These are phyloP conservation scores for Poeciliopsis turrubarensis DNA, from an alignment of 2,113 vertebrate species.

Conservation along the genomic window DNA sequence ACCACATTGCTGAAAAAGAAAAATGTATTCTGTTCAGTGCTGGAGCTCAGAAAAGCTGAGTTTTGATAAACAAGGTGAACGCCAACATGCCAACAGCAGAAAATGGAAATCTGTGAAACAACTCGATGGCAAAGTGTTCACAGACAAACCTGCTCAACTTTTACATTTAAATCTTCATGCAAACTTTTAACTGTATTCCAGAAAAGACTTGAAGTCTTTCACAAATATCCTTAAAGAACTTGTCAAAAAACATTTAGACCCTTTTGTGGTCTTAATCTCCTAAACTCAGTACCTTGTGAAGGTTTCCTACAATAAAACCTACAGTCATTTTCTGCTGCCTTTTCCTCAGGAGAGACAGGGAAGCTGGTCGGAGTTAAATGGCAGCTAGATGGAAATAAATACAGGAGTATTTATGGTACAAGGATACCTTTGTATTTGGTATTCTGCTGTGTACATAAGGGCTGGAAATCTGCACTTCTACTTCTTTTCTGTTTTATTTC, in stretches of 20 bases:
- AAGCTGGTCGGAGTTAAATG: not conserved
- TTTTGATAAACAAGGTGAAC: conserved; percentile 19
- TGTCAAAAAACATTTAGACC: too few species aligned
- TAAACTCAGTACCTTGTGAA: too few species aligned
- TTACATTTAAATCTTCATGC: not conserved
- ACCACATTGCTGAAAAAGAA: conserved; percentile 20
- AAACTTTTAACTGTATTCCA: not conserved
- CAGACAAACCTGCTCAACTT: not conserved
- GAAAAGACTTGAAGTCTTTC: not conserved
- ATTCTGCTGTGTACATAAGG: conserved; percentile 43
- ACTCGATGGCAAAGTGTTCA: not conserved
- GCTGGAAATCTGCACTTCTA: conserved; percentile 18
- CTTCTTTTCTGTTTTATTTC: conserved; percentile 25
- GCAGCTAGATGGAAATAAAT: not conserved
- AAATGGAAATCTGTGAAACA: not conserved
- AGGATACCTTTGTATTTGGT: not conserved
- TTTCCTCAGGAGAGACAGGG: too few species aligned
- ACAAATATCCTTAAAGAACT: not conserved
- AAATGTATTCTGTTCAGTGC: conserved; percentile 13
- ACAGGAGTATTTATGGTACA: too few species aligned
- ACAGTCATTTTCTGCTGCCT: not conserved
- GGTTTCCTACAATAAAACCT: not conserved
- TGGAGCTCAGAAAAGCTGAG: conserved; percentile 9
- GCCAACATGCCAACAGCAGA: conserved; percentile 22
- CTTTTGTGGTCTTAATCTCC: too few species aligned